phyloP scores from a whole-genome alignment of 1,140 invertebrate genomes.

The Tetramorium parvispinum region DNA sequence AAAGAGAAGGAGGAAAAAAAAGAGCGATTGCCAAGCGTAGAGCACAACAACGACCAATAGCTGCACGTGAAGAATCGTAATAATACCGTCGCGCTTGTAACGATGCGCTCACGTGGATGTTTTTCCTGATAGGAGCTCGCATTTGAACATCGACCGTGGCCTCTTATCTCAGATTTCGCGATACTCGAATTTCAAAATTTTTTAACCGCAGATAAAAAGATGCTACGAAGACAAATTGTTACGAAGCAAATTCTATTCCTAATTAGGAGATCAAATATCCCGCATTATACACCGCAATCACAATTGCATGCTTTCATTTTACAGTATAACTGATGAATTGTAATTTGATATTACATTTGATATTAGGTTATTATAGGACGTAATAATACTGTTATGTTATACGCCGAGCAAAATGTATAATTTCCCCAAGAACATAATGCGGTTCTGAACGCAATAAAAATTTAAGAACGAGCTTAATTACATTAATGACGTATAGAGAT shows the following conservation, averaged over 20 bases:
- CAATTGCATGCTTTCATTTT: neutral
- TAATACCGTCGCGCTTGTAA: conserved; percentile 35
- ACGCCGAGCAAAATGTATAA: neutral
- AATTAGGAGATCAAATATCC: conserved; percentile 4
- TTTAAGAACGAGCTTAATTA: neutral
- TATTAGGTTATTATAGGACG: neutral
- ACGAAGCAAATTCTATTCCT: neutral
- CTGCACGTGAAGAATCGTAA: conserved; percentile 46
- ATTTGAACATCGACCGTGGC: neutral
- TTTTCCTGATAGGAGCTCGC: neutral
- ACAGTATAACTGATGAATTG: neutral
- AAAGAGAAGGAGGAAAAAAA: neutral
- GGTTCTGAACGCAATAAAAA: neutral
- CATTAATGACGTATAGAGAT: neutral
- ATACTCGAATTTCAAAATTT: conserved; percentile 32
- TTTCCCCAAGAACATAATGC: neutral
- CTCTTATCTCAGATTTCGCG: conserved; percentile 5
- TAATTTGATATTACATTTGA: conserved; percentile 1
- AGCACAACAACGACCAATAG: conserved; percentile 11
- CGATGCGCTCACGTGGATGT: conserved; percentile 37
- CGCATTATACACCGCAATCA: neutral
- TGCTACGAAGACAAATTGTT: neutral
- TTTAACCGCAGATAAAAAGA: neutral
- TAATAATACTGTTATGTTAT: neutral
- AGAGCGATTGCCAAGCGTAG: conserved; percentile 18